phyloP scores from a whole-genome alignment of 1,140 invertebrate genomes.

The Linepithema humile region DNA sequence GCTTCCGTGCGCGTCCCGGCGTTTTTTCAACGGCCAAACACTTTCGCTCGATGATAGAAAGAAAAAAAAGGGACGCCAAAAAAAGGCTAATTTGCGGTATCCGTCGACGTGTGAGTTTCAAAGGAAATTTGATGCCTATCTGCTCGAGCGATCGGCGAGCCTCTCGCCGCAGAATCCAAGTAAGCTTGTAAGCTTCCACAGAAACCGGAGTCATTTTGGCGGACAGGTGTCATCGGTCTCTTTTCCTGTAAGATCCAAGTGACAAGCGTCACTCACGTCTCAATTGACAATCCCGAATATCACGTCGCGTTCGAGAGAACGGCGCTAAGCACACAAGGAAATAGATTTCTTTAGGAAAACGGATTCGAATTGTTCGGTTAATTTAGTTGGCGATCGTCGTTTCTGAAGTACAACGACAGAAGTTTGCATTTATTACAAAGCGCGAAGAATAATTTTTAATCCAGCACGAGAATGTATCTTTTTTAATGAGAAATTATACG shows the following conservation, averaged over 20 bases:
- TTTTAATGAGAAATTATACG: not conserved
- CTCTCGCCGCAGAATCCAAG: not conserved
- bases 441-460: not conserved
- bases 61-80: not conserved
- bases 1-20: not conserved
- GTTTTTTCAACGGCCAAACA: not conserved
- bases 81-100: conserved; percentile 35
- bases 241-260: not conserved
- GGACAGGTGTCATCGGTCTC: not conserved
- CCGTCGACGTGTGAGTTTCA: not conserved
- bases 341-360: conserved; percentile 20
- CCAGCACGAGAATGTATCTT: not conserved
- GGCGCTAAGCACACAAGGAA: not conserved
- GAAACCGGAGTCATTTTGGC: conserved; percentile 10
- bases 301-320: not conserved
- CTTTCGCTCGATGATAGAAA: not conserved
- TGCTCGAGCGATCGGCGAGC: not conserved
- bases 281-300: conserved; percentile 15
- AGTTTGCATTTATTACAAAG: not conserved
- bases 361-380: not conserved
- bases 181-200: not conserved
- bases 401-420: not conserved
- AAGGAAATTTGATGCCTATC: conserved; percentile 36
- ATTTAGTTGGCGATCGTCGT: not conserved
- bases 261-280: not conserved